Conservation (phyloP, 1,140 invertebrate genomes). For the Brachionus calyciflorus region DNA sequence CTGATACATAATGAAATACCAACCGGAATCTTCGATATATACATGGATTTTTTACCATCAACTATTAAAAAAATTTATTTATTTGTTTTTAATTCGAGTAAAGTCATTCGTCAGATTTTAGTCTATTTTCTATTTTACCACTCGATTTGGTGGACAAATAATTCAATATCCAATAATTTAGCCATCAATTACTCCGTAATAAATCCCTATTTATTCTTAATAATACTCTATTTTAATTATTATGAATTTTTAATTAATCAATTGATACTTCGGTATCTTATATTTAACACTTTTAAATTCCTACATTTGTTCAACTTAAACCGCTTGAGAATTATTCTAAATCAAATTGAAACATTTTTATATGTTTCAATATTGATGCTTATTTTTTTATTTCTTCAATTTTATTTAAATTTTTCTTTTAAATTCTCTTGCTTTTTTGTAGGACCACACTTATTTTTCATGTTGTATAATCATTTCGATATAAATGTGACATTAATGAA, state of each 20-base stretch:
- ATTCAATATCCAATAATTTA: constrained; percentile 17
- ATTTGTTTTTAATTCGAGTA: not conserved
- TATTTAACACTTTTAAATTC: not conserved
- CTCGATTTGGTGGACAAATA: constrained; percentile 19
- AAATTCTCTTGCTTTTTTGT: not conserved
- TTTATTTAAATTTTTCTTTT: not conserved
- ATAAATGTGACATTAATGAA: constrained; percentile 4
- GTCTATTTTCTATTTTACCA: constrained; percentile 28
- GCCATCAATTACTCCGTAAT: constrained; percentile 22
- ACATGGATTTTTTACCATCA: constrained; percentile 22
- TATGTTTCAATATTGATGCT: not conserved
- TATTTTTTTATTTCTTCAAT: constrained; percentile 1
- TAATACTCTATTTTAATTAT: constrained; percentile 25
- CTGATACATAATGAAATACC: constrained; percentile 15
- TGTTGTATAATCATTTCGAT: constrained; percentile 23
- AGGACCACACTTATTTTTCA: not conserved
- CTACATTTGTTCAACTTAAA: constrained; percentile 2
- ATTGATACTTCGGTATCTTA: not conserved
- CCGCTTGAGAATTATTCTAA: not conserved
- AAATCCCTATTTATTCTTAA: not conserved
- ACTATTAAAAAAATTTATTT: not conserved
- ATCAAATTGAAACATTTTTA: not conserved
- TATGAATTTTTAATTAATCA: constrained; percentile 14
- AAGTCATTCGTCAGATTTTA: not conserved
- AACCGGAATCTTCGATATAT: constrained; percentile 14